phyloP scores from a whole-genome alignment of 2,797 vertebrate species.

The Tauraco hartlaubi region DNA sequence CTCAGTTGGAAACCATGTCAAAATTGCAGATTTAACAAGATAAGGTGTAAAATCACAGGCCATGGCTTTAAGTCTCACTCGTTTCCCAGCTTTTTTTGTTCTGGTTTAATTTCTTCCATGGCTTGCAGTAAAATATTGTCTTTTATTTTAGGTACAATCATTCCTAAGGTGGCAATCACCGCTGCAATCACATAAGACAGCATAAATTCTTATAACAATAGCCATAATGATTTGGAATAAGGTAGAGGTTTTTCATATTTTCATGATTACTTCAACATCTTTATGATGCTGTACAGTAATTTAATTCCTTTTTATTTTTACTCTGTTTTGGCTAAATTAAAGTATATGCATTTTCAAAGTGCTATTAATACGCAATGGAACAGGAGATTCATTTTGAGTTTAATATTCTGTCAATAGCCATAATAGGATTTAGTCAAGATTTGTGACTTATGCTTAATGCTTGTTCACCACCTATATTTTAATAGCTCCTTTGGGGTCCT shows the following conservation, averaged over 20 bases:
- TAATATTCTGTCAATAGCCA: background rate
- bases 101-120: background rate
- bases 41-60: background rate
- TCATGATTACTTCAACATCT: background rate
- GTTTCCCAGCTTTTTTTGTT: background rate
- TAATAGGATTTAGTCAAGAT: background rate
- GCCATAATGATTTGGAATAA: background rate
- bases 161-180: background rate
- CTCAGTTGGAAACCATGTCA: background rate
- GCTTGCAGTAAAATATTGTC: background rate
- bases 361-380: background rate
- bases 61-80: background rate
- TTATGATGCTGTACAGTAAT: background rate
- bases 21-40: background rate
- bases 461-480: background rate
- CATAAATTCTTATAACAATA: background rate
- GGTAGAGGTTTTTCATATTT: background rate
- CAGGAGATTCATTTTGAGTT: background rate
- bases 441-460: background rate
- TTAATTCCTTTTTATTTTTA: constrained; percentile 11
- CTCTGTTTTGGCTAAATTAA: constrained; percentile 16
- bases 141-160: background rate
- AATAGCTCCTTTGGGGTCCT: background rate
- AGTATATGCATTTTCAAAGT: background rate
- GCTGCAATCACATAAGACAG: background rate